These are phyloP conservation scores for Drosophila navojoa DNA, from an alignment of 1,140 invertebrate genomes.

Conservation along the genomic window DNA sequence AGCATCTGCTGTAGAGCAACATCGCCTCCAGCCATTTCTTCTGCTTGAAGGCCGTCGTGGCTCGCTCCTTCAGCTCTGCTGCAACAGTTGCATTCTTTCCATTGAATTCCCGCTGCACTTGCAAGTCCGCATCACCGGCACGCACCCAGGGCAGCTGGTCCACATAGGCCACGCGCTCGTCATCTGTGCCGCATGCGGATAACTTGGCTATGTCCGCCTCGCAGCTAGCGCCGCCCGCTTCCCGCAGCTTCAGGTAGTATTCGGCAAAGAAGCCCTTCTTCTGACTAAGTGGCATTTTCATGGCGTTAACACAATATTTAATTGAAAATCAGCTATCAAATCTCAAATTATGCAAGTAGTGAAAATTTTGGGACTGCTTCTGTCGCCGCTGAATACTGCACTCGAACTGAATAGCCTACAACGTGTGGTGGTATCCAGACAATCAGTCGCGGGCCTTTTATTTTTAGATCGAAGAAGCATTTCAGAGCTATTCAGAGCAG, in stretches of 20 bases:
- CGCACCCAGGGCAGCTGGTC: slow-evolving; percentile 68
- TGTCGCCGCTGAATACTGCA: slow-evolving; percentile 63
- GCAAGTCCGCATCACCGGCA: slow-evolving; percentile 59
- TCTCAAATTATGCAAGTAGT: slow-evolving; percentile 65
- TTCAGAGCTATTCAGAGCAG: slow-evolving; percentile 6
- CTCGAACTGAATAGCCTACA: slow-evolving; percentile 51
- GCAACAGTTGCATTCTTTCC: slow-evolving; percentile 88
- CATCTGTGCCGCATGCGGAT: slow-evolving; percentile 63
- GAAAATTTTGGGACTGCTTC: slow-evolving; percentile 7
- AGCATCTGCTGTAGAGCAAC: slow-evolving; percentile 89
- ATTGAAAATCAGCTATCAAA: slow-evolving; percentile 14
- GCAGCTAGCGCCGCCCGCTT: slow-evolving; percentile 45
- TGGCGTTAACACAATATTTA: slow-evolving; percentile 26
- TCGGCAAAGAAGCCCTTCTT: slow-evolving; percentile 75
- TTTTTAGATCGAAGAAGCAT: slow-evolving; percentile 61
- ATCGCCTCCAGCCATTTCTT: slow-evolving; percentile 91
- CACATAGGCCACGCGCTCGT: slow-evolving; percentile 76
- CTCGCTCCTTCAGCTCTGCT: slow-evolving; percentile 88
- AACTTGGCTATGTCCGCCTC: slow-evolving; percentile 63
- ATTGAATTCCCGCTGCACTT: slow-evolving; percentile 69
- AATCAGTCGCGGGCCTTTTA: slow-evolving; percentile 47
- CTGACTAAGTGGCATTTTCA: slow-evolving; percentile 73
- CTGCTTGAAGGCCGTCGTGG: slow-evolving; percentile 91
- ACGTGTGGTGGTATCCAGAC: slow-evolving; percentile 66
- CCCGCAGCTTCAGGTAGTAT: slow-evolving; percentile 75